Percentiles rank a stretch among this genome's conserved stretches.
Conservation (phyloP, 2,888 invertebrate species). For the Liodrosophila aerea region DNA sequence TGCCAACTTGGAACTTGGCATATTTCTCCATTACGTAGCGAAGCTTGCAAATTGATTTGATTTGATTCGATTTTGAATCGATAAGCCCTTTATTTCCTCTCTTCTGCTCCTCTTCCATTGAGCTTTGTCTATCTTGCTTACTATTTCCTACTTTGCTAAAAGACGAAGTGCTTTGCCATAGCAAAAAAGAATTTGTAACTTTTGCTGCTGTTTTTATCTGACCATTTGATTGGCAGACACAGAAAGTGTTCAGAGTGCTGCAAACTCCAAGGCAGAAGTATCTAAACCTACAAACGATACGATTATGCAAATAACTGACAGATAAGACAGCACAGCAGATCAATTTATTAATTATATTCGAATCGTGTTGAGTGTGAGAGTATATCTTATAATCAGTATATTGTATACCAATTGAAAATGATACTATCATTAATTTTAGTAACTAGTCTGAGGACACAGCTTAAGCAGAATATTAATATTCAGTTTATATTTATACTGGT, state of each 20-base stretch:
- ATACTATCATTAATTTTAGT: too few species aligned
- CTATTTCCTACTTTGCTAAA: conserved; percentile 1
- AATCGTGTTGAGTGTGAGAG: background rate
- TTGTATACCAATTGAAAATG: too few species aligned
- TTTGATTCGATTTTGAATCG: conserved; percentile 74
- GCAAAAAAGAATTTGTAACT: conserved; percentile 49
- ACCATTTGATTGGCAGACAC: conserved; percentile 57
- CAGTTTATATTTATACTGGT: too few species aligned
- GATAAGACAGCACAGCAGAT: conserved; percentile 17
- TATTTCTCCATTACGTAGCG: conserved; percentile 70
- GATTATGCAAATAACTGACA: conserved; percentile 65
- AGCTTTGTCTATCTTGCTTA: background rate
- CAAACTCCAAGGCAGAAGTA: conserved; percentile 35
- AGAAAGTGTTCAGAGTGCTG: conserved; percentile 47
- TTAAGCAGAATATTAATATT: too few species aligned
- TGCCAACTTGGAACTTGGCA: conserved; percentile 64
- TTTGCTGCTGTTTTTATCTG: conserved; percentile 44
- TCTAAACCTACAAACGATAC: conserved; percentile 57
- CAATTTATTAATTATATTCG: conserved; percentile 4
- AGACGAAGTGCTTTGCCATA: conserved; percentile 11
- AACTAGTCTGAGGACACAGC: too few species aligned
- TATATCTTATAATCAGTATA: too few species aligned
- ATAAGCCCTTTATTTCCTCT: conserved; percentile 47
- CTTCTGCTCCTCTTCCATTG: background rate
- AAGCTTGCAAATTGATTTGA: conserved; percentile 72